Evolutionary conservation across 2,888 invertebrate species (phyloP), one percentile per base, ranked within the genome.

Genomic region (Sarcophaga carnaria): DNA sequence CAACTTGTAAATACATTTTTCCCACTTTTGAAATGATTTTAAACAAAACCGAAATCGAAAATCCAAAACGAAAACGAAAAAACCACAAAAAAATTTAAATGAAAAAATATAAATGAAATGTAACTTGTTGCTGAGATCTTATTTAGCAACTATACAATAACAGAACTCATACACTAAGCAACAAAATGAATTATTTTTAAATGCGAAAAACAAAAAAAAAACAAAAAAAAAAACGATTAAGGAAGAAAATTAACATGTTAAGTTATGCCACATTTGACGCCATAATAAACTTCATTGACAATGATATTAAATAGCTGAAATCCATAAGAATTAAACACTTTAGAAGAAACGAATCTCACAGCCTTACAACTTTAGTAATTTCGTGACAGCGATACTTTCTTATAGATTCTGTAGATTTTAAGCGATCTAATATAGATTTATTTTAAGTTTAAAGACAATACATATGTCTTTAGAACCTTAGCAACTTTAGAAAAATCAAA

Each of bases 211-310:
- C 12, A 14, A 14, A 49, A 14, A 4, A 10, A 49, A 12, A 14
- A 4, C 5, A 4, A 4, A 49, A 12, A 54, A 14, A 54, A 54
- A 54, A 14, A 37, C 37, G 8, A 10, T 54, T 54, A 54, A 54
- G 54, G 14, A 12, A 54, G 14, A 17, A 12, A 54, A 85, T 76
- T 82, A 80, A 77, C 81, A 88, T 85, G 81, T 86, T 87, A 84
- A 89, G 77, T 86, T 82, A 88, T 88, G 75, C 85, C 78, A 81
- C 74, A 85, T 84, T 87, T 88, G 86, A 88, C 78, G 86, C 83
- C 81, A 83, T 59, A 71, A 77, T 70, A 54, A 76, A 76, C 66
- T 27, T 37, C 11, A 72, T 12, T 60, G 20, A 66, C 59, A 63
- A 17, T 54, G 54, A 12, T 54, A 54, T 54, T 17, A 54, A 54